Conservation (phyloP, 2,888 invertebrate species). For the Anticlea derivata region DNA sequence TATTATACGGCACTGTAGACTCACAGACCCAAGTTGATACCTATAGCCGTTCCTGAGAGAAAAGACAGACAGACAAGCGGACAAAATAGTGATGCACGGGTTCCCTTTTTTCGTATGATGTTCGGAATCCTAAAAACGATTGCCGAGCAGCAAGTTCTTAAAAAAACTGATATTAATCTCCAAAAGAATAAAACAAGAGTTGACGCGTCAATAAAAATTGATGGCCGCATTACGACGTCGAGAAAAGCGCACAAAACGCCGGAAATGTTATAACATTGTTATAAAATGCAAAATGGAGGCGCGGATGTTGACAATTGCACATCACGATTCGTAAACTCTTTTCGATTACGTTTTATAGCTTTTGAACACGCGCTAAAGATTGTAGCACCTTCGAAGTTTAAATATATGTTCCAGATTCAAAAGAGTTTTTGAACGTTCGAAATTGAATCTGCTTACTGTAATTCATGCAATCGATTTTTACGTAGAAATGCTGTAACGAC, state of each 20-base stretch:
- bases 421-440: constrained; percentile 30
- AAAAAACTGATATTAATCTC: constrained; percentile 19
- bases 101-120: too few species aligned
- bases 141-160: neutral
- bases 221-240: constrained; percentile 67
- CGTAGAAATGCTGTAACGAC: neutral
- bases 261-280: constrained; percentile 45
- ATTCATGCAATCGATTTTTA: constrained; percentile 18
- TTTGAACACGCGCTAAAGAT: constrained; percentile 55
- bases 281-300: constrained; percentile 73
- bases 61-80: too few species aligned
- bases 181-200: constrained; percentile 18
- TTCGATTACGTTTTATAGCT: constrained; percentile 78
- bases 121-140: neutral
- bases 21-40: too few species aligned
- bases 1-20: too few species aligned
- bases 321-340: constrained; percentile 64
- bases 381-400: constrained; percentile 50
- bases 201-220: constrained; percentile 57
- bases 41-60: too few species aligned
- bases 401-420: constrained; percentile 33
- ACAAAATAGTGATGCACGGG: too few species aligned
- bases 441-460: constrained; percentile 43
- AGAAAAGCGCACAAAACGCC: constrained; percentile 51
- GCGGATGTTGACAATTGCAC: constrained; percentile 79